Conservation (phyloP, 2,888 invertebrate genomes). For the Choreutis nemorana region DNA sequence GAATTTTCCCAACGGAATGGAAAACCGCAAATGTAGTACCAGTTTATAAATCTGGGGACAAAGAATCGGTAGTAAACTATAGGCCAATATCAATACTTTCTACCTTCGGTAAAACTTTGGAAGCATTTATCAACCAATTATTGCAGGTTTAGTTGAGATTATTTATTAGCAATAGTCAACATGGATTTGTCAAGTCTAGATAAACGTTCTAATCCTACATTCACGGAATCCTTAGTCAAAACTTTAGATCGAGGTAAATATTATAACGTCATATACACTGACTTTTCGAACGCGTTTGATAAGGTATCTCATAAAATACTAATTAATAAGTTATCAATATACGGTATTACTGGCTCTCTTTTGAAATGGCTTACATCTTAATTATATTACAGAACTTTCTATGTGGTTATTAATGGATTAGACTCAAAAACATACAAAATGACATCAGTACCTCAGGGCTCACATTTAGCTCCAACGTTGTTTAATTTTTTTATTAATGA, state of each 20-base stretch:
- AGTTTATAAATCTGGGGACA: conserved; percentile 10
- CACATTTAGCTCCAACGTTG: conserved; percentile 8
- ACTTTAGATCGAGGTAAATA: conserved; percentile 7
- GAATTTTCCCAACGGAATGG: conserved; percentile 9
- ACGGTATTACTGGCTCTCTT: conserved; percentile 4
- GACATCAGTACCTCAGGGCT: conserved; percentile 8
- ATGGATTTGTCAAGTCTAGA: conserved; percentile 4
- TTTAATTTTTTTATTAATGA: conserved; percentile 10
- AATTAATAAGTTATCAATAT: conserved; percentile 1
- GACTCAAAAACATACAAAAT: conserved; percentile 2
- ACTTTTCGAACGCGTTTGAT: conserved; percentile 9
- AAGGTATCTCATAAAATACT: conserved; percentile 7
- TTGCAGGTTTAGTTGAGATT: neutral
- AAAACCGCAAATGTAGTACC: conserved; percentile 11
- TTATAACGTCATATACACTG: conserved; percentile 7
- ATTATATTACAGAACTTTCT: conserved; percentile 5
- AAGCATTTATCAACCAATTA: conserved; percentile 1
- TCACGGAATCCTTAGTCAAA: conserved; percentile 5
- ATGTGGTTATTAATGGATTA: conserved; percentile 10
- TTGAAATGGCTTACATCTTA: conserved; percentile 7
- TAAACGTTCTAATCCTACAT: conserved; percentile 6
- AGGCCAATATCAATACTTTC: conserved; percentile 6
- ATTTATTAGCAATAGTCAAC: neutral
- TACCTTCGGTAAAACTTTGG: conserved; percentile 8
- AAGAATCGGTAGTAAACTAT: conserved; percentile 6